Conservation (phyloP, 2,797 vertebrate species). For the Sylvia borin region DNA sequence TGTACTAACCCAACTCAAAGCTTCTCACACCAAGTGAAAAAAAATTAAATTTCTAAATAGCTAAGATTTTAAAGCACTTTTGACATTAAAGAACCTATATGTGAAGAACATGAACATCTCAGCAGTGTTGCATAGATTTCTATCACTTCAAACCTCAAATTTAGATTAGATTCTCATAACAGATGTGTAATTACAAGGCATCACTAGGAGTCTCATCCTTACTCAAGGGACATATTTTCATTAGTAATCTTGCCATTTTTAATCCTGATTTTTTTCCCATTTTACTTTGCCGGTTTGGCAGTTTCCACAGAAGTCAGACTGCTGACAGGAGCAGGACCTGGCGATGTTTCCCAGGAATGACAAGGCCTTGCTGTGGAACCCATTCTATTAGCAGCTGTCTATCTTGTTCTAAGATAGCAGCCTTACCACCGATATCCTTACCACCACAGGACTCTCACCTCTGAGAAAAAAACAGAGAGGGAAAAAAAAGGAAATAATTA, state of each 20-base stretch:
- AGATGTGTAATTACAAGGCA: background rate
- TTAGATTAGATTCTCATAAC: background rate
- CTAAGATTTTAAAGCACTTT: background rate
- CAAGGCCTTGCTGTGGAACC: background rate
- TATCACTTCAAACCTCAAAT: background rate
- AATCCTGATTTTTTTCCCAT: background rate
- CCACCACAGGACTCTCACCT: background rate
- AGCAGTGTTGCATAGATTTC: background rate
- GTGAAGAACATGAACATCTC: background rate
- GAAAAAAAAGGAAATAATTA: accelerated
- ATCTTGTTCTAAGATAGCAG: background rate
- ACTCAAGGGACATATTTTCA: background rate
- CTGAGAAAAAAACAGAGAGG: background rate
- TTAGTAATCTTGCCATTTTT: background rate
- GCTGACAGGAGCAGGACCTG: background rate
- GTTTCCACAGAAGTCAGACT: background rate
- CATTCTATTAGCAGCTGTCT: background rate
- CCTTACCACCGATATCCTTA: background rate
- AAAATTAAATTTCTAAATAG: background rate
- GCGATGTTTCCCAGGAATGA: background rate
- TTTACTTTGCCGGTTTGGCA: background rate
- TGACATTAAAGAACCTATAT: background rate
- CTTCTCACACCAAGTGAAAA: background rate
- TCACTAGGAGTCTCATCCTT: background rate
- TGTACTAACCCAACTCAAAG: background rate